Conservation (phyloP, 2,113 vertebrate species). For the Axis porcinus region DNA sequence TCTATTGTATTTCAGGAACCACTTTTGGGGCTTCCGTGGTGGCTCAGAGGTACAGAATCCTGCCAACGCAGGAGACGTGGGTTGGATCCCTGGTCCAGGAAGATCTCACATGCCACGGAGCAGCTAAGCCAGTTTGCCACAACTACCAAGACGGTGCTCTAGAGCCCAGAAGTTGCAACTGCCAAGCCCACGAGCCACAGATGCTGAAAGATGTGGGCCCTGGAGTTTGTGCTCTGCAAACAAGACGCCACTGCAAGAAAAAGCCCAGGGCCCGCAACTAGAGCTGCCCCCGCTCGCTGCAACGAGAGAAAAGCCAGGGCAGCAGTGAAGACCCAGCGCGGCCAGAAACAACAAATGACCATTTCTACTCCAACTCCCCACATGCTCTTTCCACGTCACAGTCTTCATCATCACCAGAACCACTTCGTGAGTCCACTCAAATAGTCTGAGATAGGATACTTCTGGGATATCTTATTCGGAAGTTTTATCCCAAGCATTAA, state of each 20-base stretch:
- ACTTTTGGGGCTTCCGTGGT: not conserved
- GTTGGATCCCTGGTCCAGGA: not conserved
- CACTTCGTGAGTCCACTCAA: not conserved
- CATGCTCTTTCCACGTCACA: not conserved
- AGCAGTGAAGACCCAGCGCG: not conserved
- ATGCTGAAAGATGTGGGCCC: not conserved
- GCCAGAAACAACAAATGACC: not conserved
- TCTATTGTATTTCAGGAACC: not conserved
- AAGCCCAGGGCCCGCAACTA: not conserved
- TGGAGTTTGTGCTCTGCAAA: not conserved
- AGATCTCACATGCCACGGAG: not conserved
- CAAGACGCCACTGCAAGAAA: accelerated
- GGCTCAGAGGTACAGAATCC: not conserved
- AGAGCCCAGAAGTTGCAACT: not conserved
- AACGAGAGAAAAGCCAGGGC: not conserved
- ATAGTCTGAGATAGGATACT: not conserved
- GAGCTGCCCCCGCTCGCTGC: not conserved
- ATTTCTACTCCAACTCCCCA: not conserved
- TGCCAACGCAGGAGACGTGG: not conserved
- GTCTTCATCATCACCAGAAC: not conserved
- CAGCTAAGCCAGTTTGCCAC: not conserved
- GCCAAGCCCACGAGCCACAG: not conserved
- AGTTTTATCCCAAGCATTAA: not conserved
- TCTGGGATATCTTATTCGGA: not conserved
- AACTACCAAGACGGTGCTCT: not conserved